These are phyloP conservation scores for Huso huso DNA, from an alignment of 2,797 vertebrate genomes.

Conservation along the genomic window DNA sequence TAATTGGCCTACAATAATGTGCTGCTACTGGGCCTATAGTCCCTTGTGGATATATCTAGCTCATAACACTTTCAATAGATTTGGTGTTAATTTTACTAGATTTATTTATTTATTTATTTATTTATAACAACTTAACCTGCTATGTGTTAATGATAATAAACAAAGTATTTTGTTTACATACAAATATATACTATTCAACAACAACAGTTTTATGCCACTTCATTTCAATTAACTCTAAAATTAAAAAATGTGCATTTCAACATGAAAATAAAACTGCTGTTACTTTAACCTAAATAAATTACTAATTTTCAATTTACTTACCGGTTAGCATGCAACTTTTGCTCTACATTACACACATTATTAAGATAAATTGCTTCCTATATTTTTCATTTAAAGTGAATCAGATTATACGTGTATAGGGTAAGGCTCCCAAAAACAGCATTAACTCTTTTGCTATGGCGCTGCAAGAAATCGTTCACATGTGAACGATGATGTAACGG, in stretches of 20 bases:
- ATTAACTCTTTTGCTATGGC: no score
- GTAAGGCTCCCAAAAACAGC: no score
- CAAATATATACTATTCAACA: neutral
- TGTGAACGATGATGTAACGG: no score
- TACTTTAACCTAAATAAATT: constrained; percentile 5
- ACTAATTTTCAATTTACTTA: neutral
- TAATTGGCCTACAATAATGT: constrained; percentile 52
- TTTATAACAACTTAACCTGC: constrained; percentile 36
- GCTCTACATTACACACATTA: no score
- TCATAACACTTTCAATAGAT: constrained; percentile 47
- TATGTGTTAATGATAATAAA: constrained; percentile 38
- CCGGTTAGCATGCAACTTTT: no score
- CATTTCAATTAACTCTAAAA: constrained; percentile 2
- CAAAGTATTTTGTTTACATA: neutral
- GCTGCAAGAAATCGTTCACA: no score
- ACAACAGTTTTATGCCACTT: neutral
- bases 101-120: constrained; percentile 35
- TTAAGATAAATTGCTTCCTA: no score
- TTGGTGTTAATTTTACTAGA: constrained; percentile 49
- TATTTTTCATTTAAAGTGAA: no score
- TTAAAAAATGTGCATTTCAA: neutral
- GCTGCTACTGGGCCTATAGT: constrained; percentile 40
- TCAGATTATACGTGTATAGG: no score
- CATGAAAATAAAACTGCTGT: neutral
- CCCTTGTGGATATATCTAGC: constrained; percentile 44